A percentile compares a stretch with the other conserved stretches of the same genome.
These are phyloP conservation scores for Cololabis saira DNA, from an alignment of 2,113 vertebrate genomes.

Conservation along the genomic window DNA sequence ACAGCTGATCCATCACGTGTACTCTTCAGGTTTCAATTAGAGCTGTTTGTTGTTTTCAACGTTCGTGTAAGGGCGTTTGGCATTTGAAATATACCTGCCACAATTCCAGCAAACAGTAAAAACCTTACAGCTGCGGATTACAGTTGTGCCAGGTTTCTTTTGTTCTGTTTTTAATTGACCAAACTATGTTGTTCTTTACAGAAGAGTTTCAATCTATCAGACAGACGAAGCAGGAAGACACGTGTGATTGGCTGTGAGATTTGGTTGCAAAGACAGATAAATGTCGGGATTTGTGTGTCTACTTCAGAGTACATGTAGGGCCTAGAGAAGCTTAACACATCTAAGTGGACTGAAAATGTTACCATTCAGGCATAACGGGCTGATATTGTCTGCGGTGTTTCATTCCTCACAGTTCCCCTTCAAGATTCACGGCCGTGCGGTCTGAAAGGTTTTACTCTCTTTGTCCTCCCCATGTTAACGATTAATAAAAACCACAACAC, in stretches of 20 bases:
- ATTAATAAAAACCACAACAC: constrained; percentile 33
- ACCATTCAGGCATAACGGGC: constrained; percentile 8
- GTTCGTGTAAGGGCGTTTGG: constrained; percentile 10
- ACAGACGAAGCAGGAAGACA: not conserved
- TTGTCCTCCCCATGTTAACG: constrained; percentile 23
- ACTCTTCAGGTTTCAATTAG: constrained; percentile 19
- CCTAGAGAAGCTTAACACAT: not conserved
- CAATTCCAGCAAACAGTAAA: not conserved
- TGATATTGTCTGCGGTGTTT: constrained; percentile 21
- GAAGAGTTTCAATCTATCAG: not conserved
- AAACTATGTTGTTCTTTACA: not conserved
- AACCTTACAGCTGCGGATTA: not conserved
- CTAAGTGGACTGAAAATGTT: constrained; percentile 1
- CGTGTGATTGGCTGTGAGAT: not conserved
- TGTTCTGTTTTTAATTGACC: not conserved
- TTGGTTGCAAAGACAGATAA: not conserved
- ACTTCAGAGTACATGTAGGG: not conserved
- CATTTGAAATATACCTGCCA: constrained; percentile 2
- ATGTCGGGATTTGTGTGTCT: not conserved
- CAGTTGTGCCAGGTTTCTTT: not conserved
- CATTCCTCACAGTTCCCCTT: constrained; percentile 11
- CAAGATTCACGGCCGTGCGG: not conserved
- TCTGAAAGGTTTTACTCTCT: constrained; percentile 15
- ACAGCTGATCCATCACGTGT: constrained; percentile 28
- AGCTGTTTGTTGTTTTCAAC: constrained; percentile 34